These are phyloP conservation scores for Palythoa heliodiscus DNA, from an alignment of 92 coral and sea anemone genomes.

Conservation along the genomic window DNA sequence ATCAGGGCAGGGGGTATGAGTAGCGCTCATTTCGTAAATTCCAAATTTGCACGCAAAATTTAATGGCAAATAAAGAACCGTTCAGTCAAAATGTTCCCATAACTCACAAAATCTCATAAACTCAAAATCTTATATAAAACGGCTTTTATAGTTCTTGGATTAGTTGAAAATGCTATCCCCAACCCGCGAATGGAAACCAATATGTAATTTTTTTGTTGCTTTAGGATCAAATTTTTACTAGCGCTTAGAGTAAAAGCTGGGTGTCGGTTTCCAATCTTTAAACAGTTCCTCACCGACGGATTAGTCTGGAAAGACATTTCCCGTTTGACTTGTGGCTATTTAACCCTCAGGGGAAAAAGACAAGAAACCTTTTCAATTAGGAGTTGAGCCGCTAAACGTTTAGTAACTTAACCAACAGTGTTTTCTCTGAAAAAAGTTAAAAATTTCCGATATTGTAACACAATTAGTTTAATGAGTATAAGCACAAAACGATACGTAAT, in stretches of 20 bases:
- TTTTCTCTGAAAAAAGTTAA: too few species aligned
- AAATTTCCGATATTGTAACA: too few species aligned
- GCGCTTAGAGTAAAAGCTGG: not conserved
- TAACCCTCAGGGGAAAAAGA: slow-evolving; percentile 6
- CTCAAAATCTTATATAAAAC: too few species aligned
- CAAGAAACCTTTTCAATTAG: not conserved
- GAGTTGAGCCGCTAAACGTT: too few species aligned
- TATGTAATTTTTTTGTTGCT: not conserved
- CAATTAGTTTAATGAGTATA: too few species aligned
- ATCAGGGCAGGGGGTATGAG: slow-evolving; percentile 30
- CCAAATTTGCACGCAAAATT: slow-evolving; percentile 35
- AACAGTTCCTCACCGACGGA: slow-evolving; percentile 20
- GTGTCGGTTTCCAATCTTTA: slow-evolving; percentile 25
- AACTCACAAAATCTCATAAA: too few species aligned
- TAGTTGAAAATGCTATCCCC: too few species aligned
- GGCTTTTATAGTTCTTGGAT: too few species aligned
- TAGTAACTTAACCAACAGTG: too few species aligned
- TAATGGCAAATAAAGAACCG: not conserved
- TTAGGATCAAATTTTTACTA: not conserved
- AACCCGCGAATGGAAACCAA: not conserved
- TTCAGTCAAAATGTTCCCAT: not conserved
- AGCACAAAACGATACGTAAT: too few species aligned
- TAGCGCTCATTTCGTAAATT: slow-evolving; percentile 18
- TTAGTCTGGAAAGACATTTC: slow-evolving; percentile 29
- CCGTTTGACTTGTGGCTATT: slow-evolving; percentile 23